A percentile compares a stretch with the other conserved stretches of the same genome.
These are phyloP conservation scores for Lysandra coridon DNA, from an alignment of 2,888 invertebrate species.

Conservation along the genomic window DNA sequence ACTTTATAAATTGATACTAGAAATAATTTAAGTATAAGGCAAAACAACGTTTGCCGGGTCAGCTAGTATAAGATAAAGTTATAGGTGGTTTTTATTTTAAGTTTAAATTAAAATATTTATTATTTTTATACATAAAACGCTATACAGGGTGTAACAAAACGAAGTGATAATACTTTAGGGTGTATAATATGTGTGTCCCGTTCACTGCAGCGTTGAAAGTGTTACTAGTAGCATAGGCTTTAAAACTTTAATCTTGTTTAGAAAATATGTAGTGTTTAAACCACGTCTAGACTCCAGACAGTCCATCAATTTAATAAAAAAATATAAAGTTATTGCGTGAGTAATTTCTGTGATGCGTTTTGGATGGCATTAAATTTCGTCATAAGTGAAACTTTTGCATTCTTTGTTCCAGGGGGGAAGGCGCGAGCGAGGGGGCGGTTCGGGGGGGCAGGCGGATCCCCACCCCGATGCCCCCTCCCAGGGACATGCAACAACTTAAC, in stretches of 20 bases:
- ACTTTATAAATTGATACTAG: too few species aligned
- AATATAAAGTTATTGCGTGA: background rate
- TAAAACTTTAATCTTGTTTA: background rate
- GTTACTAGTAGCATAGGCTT: too few species aligned
- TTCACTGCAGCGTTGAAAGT: background rate
- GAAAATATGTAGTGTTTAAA: background rate
- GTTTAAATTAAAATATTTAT: too few species aligned
- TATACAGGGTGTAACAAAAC: too few species aligned
- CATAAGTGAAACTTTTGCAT: constrained; percentile 21
- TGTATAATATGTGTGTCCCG: too few species aligned
- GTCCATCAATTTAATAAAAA: background rate
- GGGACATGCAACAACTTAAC: constrained; percentile 49
- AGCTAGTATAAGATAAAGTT: too few species aligned
- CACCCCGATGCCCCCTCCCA: constrained; percentile 74
- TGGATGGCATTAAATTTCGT: constrained; percentile 9
- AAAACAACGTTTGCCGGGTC: too few species aligned
- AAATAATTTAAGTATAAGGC: too few species aligned
- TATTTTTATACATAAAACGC: too few species aligned
- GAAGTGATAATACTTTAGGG: too few species aligned
- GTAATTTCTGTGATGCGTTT: constrained; percentile 25
- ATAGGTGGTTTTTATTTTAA: too few species aligned
- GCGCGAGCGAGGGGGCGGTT: constrained; percentile 54
- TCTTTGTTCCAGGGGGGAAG: constrained; percentile 44
- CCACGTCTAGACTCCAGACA: background rate
- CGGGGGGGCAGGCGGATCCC: constrained; percentile 69